Percentiles rank a stretch among this genome's conserved stretches.
These are phyloP conservation scores for Erebia ligea DNA, from an alignment of 2,888 invertebrate genomes.

Conservation along the genomic window DNA sequence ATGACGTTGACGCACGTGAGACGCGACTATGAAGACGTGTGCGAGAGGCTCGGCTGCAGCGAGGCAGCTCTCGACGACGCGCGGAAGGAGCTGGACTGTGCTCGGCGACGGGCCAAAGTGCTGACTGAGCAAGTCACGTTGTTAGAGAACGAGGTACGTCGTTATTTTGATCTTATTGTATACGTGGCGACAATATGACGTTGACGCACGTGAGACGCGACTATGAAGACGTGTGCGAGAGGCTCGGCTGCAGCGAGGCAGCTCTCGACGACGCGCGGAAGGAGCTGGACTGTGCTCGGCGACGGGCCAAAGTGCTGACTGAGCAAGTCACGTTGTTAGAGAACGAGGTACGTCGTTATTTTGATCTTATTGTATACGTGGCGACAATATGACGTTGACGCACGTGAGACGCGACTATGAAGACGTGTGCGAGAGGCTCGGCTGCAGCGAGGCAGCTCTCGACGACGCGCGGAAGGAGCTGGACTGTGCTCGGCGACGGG, in stretches of 20 bases:
- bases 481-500: constrained; percentile 49
- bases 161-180: constrained; percentile 49
- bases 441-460: constrained; percentile 55
- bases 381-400: constrained; percentile 59
- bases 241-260: constrained; percentile 56
- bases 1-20: constrained; percentile 53
- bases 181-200: too few relatives aligned
- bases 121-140: constrained; percentile 53
- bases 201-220: constrained; percentile 60
- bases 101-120: constrained; percentile 45
- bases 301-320: constrained; percentile 45
- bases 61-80: constrained; percentile 57
- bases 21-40: constrained; percentile 69
- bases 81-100: constrained; percentile 56
- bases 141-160: constrained; percentile 61
- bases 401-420: constrained; percentile 67
- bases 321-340: constrained; percentile 59
- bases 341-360: constrained; percentile 53
- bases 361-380: constrained; percentile 61
- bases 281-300: constrained; percentile 55
- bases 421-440: constrained; percentile 65
- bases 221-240: constrained; percentile 70
- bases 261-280: constrained; percentile 54
- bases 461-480: constrained; percentile 57
- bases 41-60: constrained; percentile 59